phyloP scores from a whole-genome alignment of 53 echinoderm and acorn worm species.

The Glandiceps talaboti region DNA sequence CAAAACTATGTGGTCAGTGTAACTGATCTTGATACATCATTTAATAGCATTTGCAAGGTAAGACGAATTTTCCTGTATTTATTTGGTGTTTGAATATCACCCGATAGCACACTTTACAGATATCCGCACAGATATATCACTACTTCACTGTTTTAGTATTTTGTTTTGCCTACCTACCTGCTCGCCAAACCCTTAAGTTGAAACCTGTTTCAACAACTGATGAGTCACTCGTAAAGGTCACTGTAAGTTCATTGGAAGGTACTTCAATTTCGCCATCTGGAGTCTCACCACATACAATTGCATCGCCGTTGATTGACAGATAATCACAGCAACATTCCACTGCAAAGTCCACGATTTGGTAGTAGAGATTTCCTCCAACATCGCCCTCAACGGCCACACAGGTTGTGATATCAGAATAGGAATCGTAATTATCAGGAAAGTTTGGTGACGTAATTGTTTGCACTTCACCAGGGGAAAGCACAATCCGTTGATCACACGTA shows the following conservation, averaged over 20 bases:
- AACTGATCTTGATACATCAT: too few species aligned
- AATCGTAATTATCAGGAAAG: background rate
- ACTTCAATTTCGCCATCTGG: background rate
- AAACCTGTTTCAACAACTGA: background rate
- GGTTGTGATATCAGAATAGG: background rate
- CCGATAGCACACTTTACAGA: too few species aligned
- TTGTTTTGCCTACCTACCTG: too few species aligned
- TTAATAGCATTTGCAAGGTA: too few species aligned
- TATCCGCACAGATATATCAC: too few species aligned
- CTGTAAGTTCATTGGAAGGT: background rate
- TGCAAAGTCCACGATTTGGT: background rate
- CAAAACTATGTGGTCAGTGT: too few species aligned
- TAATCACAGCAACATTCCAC: background rate
- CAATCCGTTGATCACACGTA: background rate
- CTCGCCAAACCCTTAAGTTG: background rate
- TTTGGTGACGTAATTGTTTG: background rate
- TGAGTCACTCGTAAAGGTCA: background rate
- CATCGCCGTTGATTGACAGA: background rate
- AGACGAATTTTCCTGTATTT: too few species aligned
- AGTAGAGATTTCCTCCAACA: background rate
- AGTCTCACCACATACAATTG: background rate
- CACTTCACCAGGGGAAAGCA: background rate
- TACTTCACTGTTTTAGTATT: too few species aligned
- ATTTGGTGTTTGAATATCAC: too few species aligned
- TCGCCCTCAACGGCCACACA: background rate